Evolutionary conservation across 2,888 invertebrate species (phyloP).

Genomic region (Stictocephala bisonia): DNA sequence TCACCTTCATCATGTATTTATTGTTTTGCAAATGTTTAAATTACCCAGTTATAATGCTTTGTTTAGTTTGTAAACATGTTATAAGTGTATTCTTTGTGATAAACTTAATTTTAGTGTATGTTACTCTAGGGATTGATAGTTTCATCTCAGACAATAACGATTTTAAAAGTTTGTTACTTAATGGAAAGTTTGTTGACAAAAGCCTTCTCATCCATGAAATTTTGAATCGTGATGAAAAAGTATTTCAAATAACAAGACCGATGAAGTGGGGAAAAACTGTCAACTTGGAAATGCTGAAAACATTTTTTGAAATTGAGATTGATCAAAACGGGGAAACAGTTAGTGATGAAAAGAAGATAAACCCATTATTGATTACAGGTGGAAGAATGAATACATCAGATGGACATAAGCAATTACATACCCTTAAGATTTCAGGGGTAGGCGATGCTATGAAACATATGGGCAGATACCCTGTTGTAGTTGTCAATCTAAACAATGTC

Average conservation of each 20-base stretch:
- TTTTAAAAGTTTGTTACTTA: not conserved
- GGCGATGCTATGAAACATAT: not conserved
- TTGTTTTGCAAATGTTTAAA: no score
- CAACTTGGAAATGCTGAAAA: conserved; percentile 6
- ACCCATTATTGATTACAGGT: not conserved
- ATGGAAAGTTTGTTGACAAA: conserved; percentile 5
- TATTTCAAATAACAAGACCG: not conserved
- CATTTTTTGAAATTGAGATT: conserved; percentile 11
- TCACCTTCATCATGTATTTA: no score
- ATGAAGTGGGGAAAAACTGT: conserved; percentile 14
- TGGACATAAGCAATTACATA: not conserved
- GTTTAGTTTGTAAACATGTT: no score
- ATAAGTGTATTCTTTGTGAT: no score
- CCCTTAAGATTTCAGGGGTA: not conserved
- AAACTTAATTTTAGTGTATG: no score
- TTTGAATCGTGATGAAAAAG: not conserved
- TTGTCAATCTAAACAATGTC: not conserved
- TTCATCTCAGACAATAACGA: no score
- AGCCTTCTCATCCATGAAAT: conserved; percentile 8
- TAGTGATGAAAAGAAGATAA: not conserved
- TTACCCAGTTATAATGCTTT: no score
- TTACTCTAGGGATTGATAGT: no score
- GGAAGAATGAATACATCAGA: not conserved
- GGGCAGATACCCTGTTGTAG: conserved; percentile 5
- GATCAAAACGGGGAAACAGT: not conserved